phyloP scores from a whole-genome alignment of 1,140 invertebrate species.

The Dinoponera quadriceps region DNA sequence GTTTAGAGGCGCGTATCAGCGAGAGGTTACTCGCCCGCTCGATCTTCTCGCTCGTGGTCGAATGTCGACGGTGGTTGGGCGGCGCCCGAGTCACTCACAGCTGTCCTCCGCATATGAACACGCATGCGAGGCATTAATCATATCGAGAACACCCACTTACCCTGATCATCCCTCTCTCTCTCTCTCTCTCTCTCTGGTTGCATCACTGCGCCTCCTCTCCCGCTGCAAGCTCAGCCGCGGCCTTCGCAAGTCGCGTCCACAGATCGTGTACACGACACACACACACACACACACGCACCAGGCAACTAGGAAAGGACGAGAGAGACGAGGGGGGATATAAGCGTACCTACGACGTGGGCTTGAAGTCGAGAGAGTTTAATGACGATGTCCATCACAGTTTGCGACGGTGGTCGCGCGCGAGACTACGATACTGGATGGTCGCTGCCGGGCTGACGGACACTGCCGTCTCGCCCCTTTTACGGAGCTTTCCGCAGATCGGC shows the following conservation, averaged over 20 bases:
- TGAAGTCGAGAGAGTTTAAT: constrained; percentile 76
- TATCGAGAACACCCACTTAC: constrained; percentile 74
- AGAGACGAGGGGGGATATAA: not conserved
- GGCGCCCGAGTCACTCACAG: constrained; percentile 77
- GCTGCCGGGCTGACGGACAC: not conserved
- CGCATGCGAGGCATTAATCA: constrained; percentile 78
- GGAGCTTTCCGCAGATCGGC: constrained; percentile 51
- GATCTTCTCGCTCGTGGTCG: constrained; percentile 11
- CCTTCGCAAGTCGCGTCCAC: constrained; percentile 42
- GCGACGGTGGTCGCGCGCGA: constrained; percentile 59
- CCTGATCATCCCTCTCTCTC: not conserved
- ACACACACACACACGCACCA: constrained; percentile 33
- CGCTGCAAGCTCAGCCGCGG: constrained; percentile 39
- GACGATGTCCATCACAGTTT: constrained; percentile 77
- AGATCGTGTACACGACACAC: constrained; percentile 66
- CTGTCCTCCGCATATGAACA: constrained; percentile 74
- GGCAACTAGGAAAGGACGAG: constrained; percentile 16
- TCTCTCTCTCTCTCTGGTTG: not conserved
- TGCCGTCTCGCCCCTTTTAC: constrained; percentile 44
- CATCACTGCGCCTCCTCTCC: constrained; percentile 41
- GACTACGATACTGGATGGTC: not conserved
- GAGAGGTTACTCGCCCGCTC: not conserved
- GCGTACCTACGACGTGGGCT: constrained; percentile 43
- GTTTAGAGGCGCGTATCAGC: constrained; percentile 10
- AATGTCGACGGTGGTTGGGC: constrained; percentile 64